Percentiles rank a stretch among this genome's conserved stretches.
phyloP scores from a whole-genome alignment of 2,888 invertebrate species.

The Trachelus tabidus region DNA sequence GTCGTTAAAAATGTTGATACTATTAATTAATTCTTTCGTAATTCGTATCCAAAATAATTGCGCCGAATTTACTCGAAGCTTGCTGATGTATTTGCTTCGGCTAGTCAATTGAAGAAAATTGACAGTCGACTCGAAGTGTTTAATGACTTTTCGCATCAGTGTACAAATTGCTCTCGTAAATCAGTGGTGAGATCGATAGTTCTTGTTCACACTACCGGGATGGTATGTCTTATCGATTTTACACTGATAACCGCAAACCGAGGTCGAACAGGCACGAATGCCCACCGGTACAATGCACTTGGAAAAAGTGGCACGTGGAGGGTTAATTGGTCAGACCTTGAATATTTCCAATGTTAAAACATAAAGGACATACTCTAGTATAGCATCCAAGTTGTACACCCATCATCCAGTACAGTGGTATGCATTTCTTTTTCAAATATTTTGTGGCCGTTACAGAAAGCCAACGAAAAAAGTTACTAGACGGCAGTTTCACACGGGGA shows the following conservation, averaged over 20 bases:
- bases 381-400: not conserved
- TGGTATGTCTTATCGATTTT: not conserved
- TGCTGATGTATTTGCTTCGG: not conserved
- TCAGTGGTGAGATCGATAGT: not conserved
- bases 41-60: no score
- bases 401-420: not conserved
- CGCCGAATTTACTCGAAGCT: not conserved
- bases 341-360: not conserved
- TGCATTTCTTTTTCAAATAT: not conserved
- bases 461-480: not conserved
- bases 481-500: not conserved
- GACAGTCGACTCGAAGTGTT: not conserved
- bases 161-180: not conserved
- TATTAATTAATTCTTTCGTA: no score
- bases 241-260: not conserved
- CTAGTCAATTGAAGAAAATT: not conserved
- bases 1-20: no score
- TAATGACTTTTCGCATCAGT: not conserved
- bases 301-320: not conserved
- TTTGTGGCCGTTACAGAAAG: not conserved
- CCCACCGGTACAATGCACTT: not conserved
- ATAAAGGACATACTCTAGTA: not conserved
- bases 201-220: not conserved
- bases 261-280: not conserved
- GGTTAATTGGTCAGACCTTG: not conserved